Conservation (phyloP, 2,888 invertebrate species). For the Drosophila seclusa region DNA sequence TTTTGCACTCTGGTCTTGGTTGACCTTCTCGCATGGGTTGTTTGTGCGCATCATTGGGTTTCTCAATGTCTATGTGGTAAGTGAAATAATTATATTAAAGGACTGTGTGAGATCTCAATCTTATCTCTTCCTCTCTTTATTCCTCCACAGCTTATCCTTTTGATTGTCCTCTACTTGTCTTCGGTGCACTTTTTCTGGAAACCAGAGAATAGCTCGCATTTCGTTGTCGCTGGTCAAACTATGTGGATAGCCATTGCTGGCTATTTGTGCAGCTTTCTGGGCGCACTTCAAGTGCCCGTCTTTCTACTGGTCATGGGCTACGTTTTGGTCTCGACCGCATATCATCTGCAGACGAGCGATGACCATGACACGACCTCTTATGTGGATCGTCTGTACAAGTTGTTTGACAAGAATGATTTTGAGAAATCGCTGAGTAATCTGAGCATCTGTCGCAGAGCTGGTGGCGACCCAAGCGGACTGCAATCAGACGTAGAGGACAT, state of each 20-base stretch:
- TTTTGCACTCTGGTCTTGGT: conserved; percentile 86
- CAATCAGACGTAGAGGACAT: conserved; percentile 80
- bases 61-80: conserved; percentile 83
- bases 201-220: conserved; percentile 88
- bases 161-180: conserved; percentile 89
- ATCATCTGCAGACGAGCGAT: conserved; percentile 84
- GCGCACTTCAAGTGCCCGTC: conserved; percentile 90
- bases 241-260: conserved; percentile 92
- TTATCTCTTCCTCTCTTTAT: conserved; percentile 7
- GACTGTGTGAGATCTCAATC: neutral
- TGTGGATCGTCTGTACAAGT: conserved; percentile 75
- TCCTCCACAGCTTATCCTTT: conserved; percentile 88
- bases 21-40: conserved; percentile 81
- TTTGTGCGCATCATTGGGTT: conserved; percentile 82
- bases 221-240: conserved; percentile 89
- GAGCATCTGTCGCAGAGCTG: conserved; percentile 77
- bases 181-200: conserved; percentile 91
- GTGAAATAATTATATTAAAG: conserved; percentile 15
- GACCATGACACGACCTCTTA: conserved; percentile 62
- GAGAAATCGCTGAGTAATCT: conserved; percentile 81
- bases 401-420: conserved; percentile 81
- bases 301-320: conserved; percentile 89
- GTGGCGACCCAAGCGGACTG: conserved; percentile 66
- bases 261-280: conserved; percentile 90
- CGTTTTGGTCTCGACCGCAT: conserved; percentile 75